A percentile compares a stretch with the other conserved stretches of the same genome.
Evolutionary conservation across 2,888 invertebrate genomes (phyloP).

Genomic region (Lucinisca nassula): DNA sequence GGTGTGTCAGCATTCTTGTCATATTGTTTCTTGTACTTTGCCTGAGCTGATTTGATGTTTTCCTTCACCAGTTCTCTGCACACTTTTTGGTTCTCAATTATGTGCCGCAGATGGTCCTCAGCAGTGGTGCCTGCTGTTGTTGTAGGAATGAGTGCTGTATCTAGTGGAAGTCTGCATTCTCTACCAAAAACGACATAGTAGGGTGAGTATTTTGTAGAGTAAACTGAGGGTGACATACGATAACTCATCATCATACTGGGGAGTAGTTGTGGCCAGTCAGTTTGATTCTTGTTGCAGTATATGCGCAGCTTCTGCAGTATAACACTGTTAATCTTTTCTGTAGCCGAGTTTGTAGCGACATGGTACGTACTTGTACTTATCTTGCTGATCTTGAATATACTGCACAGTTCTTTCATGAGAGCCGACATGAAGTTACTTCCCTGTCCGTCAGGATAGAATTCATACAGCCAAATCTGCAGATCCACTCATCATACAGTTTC

Average conservation of each 20-base stretch:
- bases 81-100: neutral
- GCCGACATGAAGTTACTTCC: conserved; percentile 57
- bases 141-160: neutral
- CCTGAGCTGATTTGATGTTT: neutral
- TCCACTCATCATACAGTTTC: conserved; percentile 50
- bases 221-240: neutral
- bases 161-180: neutral
- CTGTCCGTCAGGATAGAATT: conserved; percentile 49
- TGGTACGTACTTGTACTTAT: too few species aligned
- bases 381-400: conserved; percentile 35
- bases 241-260: conserved; percentile 53
- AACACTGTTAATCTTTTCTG: conserved; percentile 37
- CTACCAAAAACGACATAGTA: neutral
- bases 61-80: neutral
- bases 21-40: neutral
- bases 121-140: neutral
- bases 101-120: neutral
- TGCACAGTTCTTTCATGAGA: conserved; percentile 43
- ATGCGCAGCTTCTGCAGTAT: conserved; percentile 27
- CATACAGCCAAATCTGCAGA: conserved; percentile 47
- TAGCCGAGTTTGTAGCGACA: conserved; percentile 30
- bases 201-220: neutral
- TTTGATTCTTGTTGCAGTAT: conserved; percentile 31
- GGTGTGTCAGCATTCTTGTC: neutral
- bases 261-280: conserved; percentile 34